A percentile compares a stretch with the other conserved stretches of the same genome.
Conservation (phyloP, 2,113 vertebrate species). For the Pica pica region DNA sequence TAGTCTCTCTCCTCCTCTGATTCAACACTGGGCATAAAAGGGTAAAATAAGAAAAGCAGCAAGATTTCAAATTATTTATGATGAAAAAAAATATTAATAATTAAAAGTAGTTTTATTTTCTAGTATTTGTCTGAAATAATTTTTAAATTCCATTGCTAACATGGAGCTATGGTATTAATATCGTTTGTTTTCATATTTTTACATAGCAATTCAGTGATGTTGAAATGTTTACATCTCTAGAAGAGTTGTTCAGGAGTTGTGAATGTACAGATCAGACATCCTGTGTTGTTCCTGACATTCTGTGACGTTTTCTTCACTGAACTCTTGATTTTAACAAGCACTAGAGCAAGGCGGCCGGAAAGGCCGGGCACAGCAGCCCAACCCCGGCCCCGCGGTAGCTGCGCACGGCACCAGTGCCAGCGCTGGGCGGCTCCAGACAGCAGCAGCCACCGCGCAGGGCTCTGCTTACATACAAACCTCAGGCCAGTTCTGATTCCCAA, state of each 20-base stretch:
- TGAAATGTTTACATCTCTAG: not conserved
- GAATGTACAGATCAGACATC: not conserved
- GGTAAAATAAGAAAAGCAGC: not conserved
- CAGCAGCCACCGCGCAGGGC: not conserved
- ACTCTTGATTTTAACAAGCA: not conserved
- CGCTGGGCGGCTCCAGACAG: not conserved
- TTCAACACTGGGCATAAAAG: not conserved
- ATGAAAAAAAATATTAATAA: not conserved
- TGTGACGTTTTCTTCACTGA: not conserved
- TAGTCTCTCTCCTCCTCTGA: not conserved
- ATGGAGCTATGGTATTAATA: not conserved
- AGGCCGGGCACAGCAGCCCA: not conserved
- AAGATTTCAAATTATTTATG: not conserved
- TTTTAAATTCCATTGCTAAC: not conserved
- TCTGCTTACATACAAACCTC: not conserved
- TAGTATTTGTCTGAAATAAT: not conserved
- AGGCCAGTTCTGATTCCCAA: not conserved
- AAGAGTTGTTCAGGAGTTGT: not conserved
- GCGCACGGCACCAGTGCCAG: fast-evolving
- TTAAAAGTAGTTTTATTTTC: not conserved
- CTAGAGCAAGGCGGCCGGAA: not conserved
- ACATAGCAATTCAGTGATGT: not conserved
- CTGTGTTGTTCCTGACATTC: not conserved
- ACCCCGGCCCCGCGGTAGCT: fast-evolving
- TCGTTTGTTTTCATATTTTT: not conserved